Base-by-base conservation (phyloP, 2,888 invertebrate genomes). In the Ctena decussata region DNA sequence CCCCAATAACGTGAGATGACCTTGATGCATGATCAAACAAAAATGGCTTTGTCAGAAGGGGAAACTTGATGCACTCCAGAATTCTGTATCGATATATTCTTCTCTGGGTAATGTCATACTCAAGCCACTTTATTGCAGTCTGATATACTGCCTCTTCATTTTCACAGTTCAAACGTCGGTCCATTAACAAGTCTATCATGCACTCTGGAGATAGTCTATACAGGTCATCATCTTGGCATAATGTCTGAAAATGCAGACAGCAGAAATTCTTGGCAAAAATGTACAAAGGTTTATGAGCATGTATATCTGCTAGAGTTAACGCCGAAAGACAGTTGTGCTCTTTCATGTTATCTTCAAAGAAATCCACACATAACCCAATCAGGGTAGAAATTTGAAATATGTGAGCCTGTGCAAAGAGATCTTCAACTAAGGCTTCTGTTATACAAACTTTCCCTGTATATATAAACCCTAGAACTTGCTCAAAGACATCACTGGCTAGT, bases 261-360 rank as follows among this genome's bases (percentile, higher is more conserved):
- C 92, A 93, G 74, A 89, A 93, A 24, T 87, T 87, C 76, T 93
- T 93, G 12, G 93, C 90, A 75, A 91, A 93, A 74, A 92, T 84
- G 75, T 93, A 94, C 75, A 94, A 85, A 21, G 89, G 87, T 24
- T 88, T 84, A 77, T 94, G 94, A n/a, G 91, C 92, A 89, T 94
- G 94, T 11, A 91, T 90, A 75, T 94, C 94, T 0, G 93, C 94
- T 21, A 94, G 86, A 6, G 93, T 94, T 70, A 94, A 82, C 12
- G 93, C 94, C 8, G 93, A 93, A n/a, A 94, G 83, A 87, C 94
- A 94, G 79, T 93, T 94, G 32, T 84, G 84, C 65, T 93, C 93
- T 69, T 90, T 93, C 92, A 94, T 94, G 75, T 92, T 92, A 73
- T 93, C 91, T 78, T 91, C 85, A 60, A 91, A 94, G 90, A 85